Evolutionary conservation across 2,888 invertebrate species (phyloP), one percentile per base, ranked within the genome.

Genomic region (Andrena praecox): DNA sequence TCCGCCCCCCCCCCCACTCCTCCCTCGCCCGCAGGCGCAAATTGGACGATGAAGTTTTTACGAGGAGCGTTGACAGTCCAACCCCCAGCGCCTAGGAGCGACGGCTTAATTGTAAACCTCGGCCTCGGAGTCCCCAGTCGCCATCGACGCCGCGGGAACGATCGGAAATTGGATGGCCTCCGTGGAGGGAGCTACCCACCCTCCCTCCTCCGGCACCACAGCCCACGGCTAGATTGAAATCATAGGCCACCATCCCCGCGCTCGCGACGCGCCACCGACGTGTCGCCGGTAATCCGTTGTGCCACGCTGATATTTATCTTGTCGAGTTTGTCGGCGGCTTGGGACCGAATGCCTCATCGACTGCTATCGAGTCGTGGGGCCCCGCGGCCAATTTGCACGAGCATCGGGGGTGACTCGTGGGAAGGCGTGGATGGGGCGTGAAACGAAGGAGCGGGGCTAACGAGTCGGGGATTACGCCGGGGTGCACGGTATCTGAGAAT

Each of bases 1-100:
- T n/a, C 33, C 12, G 1, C 59, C n/a, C 8, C 24, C 8, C 0
- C 7, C 76, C 50, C 70, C 33, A n/a, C n/a, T n/a, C n/a, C 8
- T 1, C 7, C 76, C 50, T 72, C 33, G 67, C 72, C 64, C 75
- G 68, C 66, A 76, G 82, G 85, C 85, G 86, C 87, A 89, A 90
- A 90, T 90, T 89, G 87, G 86, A 89, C 84, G 85, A 87, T 80
- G 83, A 89, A 89, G 77, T 88, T 89, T 87, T 86, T 87, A 83
- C 86, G 86, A 84, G 80, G 48, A 86, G 83, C 82, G 87, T 86
- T 82, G 87, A 88, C 88, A 80, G 86, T 84, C 67, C 56, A 29
- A 35, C 54, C 73, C 52, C 48, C 35, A 56, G 7, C 85, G 62
- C 27, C 66, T 31, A 67, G 63, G 71, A 73, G 60, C 72, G 77